Evolutionary conservation across 2,888 invertebrate genomes (phyloP).

Genomic region (Ochropleura plecta): DNA sequence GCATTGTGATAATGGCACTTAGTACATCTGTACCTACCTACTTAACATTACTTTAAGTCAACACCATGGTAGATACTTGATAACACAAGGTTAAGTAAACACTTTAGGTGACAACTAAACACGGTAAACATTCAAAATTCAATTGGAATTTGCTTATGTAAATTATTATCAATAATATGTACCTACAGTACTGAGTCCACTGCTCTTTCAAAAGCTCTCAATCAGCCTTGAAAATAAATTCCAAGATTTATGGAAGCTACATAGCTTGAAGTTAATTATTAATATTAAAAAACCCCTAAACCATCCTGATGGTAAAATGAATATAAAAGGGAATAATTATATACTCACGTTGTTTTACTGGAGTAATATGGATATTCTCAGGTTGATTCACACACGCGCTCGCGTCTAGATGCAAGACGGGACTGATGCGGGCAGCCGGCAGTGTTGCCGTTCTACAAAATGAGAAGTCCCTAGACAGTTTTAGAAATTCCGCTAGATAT

Average conservation of each 20-base stretch:
- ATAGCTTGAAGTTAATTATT: background rate
- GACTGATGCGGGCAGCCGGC: conserved; percentile 54
- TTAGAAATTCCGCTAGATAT: too few relatives aligned
- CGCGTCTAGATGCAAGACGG: conserved; percentile 16
- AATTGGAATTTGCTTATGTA: conserved; percentile 6
- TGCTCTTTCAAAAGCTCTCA: background rate
- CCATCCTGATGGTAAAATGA: background rate
- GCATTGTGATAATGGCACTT: background rate
- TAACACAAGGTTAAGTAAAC: conserved; percentile 13
- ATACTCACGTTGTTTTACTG: conserved; percentile 53
- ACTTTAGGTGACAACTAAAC: background rate
- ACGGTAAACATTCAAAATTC: conserved; percentile 12
- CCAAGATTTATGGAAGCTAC: background rate
- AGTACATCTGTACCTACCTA: background rate
- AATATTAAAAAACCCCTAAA: background rate
- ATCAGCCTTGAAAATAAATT: conserved; percentile 23
- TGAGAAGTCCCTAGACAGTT: too few relatives aligned
- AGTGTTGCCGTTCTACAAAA: too few relatives aligned
- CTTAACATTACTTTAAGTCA: background rate
- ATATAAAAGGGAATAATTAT: background rate
- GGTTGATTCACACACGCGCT: conserved; percentile 37
- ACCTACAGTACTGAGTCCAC: background rate
- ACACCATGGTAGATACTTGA: background rate
- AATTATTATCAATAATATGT: conserved; percentile 6
- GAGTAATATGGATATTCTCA: conserved; percentile 3